Percentiles rank a stretch among this genome's conserved stretches.
Evolutionary conservation across 2,113 vertebrate genomes (phyloP).

Genomic region (Scalopus aquaticus): DNA sequence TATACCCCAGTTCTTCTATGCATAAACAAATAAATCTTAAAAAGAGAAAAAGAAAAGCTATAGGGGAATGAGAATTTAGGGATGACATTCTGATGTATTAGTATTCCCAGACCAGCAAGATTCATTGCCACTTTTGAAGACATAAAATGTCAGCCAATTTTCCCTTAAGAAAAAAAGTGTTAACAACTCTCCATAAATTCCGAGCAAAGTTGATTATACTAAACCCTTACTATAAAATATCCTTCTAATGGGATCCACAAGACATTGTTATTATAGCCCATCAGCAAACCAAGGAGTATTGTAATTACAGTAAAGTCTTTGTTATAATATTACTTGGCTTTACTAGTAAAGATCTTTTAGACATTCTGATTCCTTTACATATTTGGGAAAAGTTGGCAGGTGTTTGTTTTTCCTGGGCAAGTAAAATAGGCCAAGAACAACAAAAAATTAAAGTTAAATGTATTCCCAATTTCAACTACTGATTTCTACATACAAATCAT

Average conservation of each 20-base stretch:
- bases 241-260: background rate
- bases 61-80: background rate
- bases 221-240: background rate
- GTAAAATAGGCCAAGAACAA: constrained; percentile 6
- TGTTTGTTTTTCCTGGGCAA: constrained; percentile 3
- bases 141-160: constrained; percentile 23
- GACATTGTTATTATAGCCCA: background rate
- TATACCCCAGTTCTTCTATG: no score
- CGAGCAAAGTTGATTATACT: background rate
- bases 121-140: background rate
- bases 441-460: constrained; percentile 24
- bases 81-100: constrained; percentile 4
- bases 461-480: constrained; percentile 18
- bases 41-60: constrained; percentile 48
- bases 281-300: background rate
- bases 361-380: background rate
- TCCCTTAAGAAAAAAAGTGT: background rate
- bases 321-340: constrained; percentile 14
- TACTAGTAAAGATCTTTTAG: constrained; percentile 27
- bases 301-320: constrained; percentile 29
- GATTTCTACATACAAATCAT: constrained; percentile 30
- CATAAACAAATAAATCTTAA: no score
- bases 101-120: background rate
- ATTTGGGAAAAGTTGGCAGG: background rate
- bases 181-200: background rate